phyloP scores from a whole-genome alignment of 1,140 invertebrate species.

The Plectrocnemia conspersa region DNA sequence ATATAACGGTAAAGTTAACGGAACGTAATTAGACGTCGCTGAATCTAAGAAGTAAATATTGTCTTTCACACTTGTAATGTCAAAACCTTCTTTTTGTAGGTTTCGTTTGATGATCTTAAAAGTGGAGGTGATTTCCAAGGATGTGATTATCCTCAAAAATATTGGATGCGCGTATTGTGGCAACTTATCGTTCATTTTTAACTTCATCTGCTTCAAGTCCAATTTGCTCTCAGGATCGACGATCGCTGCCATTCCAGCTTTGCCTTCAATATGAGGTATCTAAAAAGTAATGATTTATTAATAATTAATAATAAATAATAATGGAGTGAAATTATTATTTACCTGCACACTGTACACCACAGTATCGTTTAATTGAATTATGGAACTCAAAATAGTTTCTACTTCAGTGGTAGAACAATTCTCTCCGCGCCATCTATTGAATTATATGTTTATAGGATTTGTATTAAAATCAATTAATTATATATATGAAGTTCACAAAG shows the following conservation, averaged over 20 bases:
- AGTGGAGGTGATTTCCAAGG: constrained; percentile 82
- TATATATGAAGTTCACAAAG: too few species aligned
- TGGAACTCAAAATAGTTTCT: constrained; percentile 82
- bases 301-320: too few species aligned
- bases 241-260: constrained; percentile 81
- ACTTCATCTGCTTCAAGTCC: constrained; percentile 54
- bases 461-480: too few species aligned
- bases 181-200: constrained; percentile 62
- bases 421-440: constrained; percentile 84
- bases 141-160: constrained; percentile 77
- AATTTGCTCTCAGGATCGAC: constrained; percentile 21
- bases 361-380: constrained; percentile 67
- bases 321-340: constrained; percentile 40
- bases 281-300: constrained; percentile 39
- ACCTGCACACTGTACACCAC: constrained; percentile 88
- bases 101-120: constrained; percentile 88
- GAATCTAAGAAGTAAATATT: constrained; percentile 67
- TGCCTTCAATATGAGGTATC: constrained; percentile 81
- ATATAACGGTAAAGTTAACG: constrained; percentile 63
- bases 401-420: constrained; percentile 97
- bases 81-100: constrained; percentile 73
- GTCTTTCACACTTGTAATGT: constrained; percentile 62
- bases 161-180: constrained; percentile 83
- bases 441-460: neutral
- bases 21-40: constrained; percentile 59